Conservation (phyloP, 2,797 vertebrate genomes). For the Perodicticus potto region DNA sequence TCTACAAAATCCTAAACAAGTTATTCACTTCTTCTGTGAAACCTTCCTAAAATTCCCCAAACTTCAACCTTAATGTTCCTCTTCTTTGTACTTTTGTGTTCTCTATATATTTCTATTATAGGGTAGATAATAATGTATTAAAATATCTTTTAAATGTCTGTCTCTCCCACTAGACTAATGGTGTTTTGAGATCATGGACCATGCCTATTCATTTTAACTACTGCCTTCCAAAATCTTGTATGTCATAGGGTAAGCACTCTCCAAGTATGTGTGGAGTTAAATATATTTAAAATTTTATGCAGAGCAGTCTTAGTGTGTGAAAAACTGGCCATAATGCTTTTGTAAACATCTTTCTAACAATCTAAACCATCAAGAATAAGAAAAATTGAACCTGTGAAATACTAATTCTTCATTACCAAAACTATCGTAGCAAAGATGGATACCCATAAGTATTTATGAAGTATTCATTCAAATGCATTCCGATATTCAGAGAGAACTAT, state of each 20-base stretch:
- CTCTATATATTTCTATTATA: background rate
- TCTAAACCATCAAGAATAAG: background rate
- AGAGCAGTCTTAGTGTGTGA: background rate
- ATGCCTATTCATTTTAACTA: background rate
- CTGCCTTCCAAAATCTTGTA: background rate
- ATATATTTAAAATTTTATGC: background rate
- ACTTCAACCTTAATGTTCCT: background rate
- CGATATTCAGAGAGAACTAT: background rate
- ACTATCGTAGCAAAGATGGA: background rate
- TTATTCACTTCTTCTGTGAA: background rate
- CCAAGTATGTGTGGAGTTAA: background rate
- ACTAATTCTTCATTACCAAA: background rate
- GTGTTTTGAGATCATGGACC: background rate
- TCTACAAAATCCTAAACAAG: background rate
- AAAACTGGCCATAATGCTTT: background rate
- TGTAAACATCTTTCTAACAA: too few species aligned
- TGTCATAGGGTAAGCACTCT: background rate
- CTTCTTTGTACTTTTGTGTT: conserved; percentile 20
- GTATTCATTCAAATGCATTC: background rate
- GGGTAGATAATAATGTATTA: background rate
- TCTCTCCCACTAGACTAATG: background rate
- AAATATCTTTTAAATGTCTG: background rate
- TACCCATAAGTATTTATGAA: background rate
- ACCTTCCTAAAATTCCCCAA: background rate
- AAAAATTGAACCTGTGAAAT: background rate